Conservation (phyloP, 2,113 vertebrate species). For the Herpailurus yagouaroundi region DNA sequence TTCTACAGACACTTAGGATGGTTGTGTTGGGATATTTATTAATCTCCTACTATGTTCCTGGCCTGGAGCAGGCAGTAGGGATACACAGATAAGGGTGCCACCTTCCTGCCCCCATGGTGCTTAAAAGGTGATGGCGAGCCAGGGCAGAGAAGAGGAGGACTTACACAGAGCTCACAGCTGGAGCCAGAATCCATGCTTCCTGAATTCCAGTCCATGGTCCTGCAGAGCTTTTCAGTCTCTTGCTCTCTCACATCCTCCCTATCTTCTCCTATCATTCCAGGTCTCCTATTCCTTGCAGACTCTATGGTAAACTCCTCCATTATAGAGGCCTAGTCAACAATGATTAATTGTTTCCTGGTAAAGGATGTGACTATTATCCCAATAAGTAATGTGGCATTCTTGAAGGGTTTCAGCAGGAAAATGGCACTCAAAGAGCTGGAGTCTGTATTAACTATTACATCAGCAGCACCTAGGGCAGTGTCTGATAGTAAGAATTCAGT, state of each 20-base stretch:
- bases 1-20: neutral
- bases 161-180: rapidly evolving
- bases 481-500: neutral
- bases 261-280: neutral
- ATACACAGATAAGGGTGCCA: no score
- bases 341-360: neutral
- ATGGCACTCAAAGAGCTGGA: neutral
- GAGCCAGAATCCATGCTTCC: neutral
- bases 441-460: neutral
- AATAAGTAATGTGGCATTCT: neutral
- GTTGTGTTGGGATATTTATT: neutral
- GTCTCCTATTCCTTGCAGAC: neutral
- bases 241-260: no score
- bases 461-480: neutral
- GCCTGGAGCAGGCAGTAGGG: no score
- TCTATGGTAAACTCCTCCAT: neutral
- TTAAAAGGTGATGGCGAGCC: rapidly evolving
- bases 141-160: neutral
- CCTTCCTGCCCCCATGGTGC: rapidly evolving
- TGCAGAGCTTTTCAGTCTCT: neutral
- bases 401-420: neutral
- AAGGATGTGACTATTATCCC: neutral
- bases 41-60: neutral
- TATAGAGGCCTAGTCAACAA: neutral
- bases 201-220: neutral